Evolutionary conservation across 2,888 invertebrate species (phyloP), one percentile per base, ranked within the genome.

Genomic region (Lysandra coridon): DNA sequence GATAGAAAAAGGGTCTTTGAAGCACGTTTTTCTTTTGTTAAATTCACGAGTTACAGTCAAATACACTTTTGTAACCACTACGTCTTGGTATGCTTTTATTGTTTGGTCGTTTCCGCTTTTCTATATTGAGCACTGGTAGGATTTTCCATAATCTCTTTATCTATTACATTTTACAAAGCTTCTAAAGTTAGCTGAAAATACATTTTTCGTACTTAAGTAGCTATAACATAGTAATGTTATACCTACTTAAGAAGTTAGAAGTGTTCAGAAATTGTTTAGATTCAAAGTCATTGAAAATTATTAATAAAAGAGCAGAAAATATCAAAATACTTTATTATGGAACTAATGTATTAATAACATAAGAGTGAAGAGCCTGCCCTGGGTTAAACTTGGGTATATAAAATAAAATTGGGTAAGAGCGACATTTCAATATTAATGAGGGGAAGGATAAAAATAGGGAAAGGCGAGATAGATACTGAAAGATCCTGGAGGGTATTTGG

Each of bases 101-200:
- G 78, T 78, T 33, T 77, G 57, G 37, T 78, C 44, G 62, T 62
- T 62, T 78, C 53, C 23, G 60, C 78, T 78, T 78, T 78, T 78
- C 62, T 64, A 14, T 78, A 62, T 74, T 33, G n/a, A 62, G 64
- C 78, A 78, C 78, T 78, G 78, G 40, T 78, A 78, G 64, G 78
- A 37, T 33, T 37, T 60, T 78, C 14, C 17, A 64, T 53, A 62
- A 44, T 44, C 37, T 75, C 44, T 44, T 75, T 75, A 75, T 75
- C 23, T 75, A n/a, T 75, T 75, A 44, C 44, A 75, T 4, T 75
- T n/a, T 44, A 44, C 44, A 49, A 44, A 23, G 17, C 44, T 75
- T 23, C 75, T 75, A 44, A 53, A 53, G 14, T 12, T 53, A 53
- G 1, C 3, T 53, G 1, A 53, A 53, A 14, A 44, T 44, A 44